These are phyloP conservation scores for Sminthurides aquaticus DNA, from an alignment of 2,888 invertebrate species.

Conservation along the genomic window DNA sequence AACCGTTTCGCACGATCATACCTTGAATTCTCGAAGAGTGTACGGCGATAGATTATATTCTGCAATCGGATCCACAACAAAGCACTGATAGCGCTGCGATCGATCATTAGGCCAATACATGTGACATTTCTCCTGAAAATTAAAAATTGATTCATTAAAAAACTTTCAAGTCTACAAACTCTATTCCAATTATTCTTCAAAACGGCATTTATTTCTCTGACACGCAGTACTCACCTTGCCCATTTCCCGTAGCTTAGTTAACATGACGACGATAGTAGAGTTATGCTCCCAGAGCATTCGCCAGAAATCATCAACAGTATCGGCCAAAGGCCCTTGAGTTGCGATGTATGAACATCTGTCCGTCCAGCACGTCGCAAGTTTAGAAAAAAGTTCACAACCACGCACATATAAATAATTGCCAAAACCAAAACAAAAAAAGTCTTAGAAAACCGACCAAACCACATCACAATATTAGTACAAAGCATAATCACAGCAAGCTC, in stretches of 20 bases:
- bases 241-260: constrained; percentile 96
- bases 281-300: constrained; percentile 99
- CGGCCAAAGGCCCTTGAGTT: constrained; percentile 92
- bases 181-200: no score
- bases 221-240: constrained; percentile 79
- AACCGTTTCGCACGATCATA: constrained; percentile 22
- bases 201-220: no score
- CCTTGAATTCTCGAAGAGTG: constrained; percentile 95
- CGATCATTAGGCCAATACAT: constrained; percentile 99
- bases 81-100: constrained; percentile 93
- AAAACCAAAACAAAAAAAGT: background rate
- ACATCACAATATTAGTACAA: background rate
- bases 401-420: constrained; percentile 2
- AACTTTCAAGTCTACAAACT: background rate
- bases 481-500: background rate
- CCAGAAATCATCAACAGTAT: constrained; percentile 94
- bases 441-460: constrained; percentile 3
- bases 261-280: constrained; percentile 97
- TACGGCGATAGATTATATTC: constrained; percentile 99
- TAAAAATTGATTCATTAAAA: constrained; percentile 2
- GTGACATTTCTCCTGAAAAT: constrained; percentile 86
- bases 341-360: constrained; percentile 24
- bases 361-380: constrained; percentile 10
- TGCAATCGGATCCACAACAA: constrained; percentile 97
- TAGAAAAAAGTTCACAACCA: constrained; percentile 1